Evolutionary conservation across 2,797 vertebrate species (phyloP).

Genomic region (Streptopelia turtur): DNA sequence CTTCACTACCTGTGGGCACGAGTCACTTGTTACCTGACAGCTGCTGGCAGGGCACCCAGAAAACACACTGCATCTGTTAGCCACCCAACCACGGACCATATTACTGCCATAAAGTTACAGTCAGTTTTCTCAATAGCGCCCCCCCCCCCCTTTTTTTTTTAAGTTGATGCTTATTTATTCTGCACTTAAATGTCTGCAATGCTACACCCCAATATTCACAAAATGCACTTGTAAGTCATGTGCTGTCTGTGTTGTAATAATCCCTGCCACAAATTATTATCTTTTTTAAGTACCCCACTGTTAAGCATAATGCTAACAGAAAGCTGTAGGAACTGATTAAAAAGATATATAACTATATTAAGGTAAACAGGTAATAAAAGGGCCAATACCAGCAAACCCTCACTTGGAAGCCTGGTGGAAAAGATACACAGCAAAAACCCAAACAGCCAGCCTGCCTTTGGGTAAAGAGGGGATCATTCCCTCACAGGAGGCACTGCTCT

Average conservation of each 20-base stretch:
- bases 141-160: background rate
- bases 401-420: background rate
- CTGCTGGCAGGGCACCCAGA: background rate
- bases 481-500: background rate
- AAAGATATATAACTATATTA: background rate
- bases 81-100: fast-evolving
- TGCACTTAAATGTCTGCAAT: fast-evolving
- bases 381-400: background rate
- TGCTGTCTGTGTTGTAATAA: background rate
- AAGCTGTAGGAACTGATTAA: background rate
- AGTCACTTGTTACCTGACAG: background rate
- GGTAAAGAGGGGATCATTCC: background rate
- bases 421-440: background rate
- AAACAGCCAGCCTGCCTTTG: background rate
- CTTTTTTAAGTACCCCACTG: background rate
- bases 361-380: background rate
- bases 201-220: background rate
- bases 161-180: background rate
- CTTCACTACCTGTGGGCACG: slow-evolving; percentile 77
- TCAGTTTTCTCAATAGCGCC: background rate
- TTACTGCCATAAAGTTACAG: background rate
- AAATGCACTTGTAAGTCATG: background rate
- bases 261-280: background rate
- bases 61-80: no score
- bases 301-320: background rate